Evolutionary conservation across 2,797 vertebrate genomes (phyloP).

Genomic region (Strix occidentalis): DNA sequence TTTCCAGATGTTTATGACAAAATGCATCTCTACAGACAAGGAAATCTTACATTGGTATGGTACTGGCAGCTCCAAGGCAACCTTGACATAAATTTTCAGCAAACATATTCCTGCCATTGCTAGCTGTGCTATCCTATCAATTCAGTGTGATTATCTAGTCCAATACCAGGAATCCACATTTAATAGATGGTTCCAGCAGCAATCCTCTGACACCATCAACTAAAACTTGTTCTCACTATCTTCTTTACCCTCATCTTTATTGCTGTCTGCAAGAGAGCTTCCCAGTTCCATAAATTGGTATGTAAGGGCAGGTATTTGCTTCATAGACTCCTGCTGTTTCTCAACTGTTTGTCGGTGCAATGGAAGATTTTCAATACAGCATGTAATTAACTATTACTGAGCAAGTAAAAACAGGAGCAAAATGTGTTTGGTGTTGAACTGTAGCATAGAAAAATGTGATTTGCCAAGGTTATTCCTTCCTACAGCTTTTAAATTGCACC

Average conservation of each 20-base stretch:
- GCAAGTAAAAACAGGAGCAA: not conserved
- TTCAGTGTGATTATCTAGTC: conserved; percentile 56
- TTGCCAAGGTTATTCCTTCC: conserved; percentile 32
- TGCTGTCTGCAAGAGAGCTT: conserved; percentile 30
- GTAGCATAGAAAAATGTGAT: conserved; percentile 22
- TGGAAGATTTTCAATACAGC: not conserved
- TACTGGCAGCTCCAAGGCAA: conserved; percentile 17
- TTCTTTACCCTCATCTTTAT: conserved; percentile 45
- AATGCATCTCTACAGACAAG: not conserved
- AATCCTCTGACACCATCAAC: conserved; percentile 51
- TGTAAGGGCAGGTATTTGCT: conserved; percentile 25
- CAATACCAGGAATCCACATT: conserved; percentile 29
- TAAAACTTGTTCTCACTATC: conserved; percentile 37
- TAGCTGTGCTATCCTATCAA: conserved; percentile 30
- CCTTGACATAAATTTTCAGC: conserved; percentile 55
- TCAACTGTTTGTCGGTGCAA: not conserved
- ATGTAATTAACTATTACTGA: conserved; percentile 40
- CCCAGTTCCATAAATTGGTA: conserved; percentile 10
- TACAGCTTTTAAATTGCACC: conserved; percentile 30
- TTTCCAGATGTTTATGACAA: not conserved
- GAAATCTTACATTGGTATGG: conserved; percentile 13
- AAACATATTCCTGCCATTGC: conserved; percentile 38
- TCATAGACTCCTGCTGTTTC: conserved; percentile 44
- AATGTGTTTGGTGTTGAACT: not conserved
- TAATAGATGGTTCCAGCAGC: conserved; percentile 56